Evolutionary conservation across 2,113 vertebrate species (phyloP).

Genomic region (Chiloscyllium plagiosum): DNA sequence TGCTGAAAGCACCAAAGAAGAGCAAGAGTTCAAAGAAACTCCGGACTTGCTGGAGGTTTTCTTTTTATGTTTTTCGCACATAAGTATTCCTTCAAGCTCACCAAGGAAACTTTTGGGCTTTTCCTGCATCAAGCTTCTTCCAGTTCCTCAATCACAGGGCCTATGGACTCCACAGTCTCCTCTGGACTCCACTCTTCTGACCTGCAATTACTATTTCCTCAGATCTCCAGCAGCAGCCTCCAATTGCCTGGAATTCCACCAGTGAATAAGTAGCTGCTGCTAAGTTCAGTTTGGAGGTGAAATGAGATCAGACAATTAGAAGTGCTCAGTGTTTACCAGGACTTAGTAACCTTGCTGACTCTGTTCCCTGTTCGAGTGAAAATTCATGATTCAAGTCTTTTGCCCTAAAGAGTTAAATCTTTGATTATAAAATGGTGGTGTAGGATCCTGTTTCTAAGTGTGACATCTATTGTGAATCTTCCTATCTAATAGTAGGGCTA

Average conservation of each 20-base stretch:
- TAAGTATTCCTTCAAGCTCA: neutral
- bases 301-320: neutral
- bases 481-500: neutral
- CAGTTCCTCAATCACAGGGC: neutral
- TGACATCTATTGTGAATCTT: neutral
- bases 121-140: neutral
- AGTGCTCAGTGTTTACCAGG: neutral
- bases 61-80: neutral
- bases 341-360: neutral
- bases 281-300: neutral
- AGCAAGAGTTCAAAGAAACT: neutral
- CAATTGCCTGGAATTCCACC: neutral
- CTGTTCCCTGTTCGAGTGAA: neutral
- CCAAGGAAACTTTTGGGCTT: neutral
- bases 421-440: neutral
- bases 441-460: neutral
- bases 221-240: neutral
- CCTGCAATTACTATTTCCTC: neutral
- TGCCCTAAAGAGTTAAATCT: neutral
- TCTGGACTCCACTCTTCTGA: neutral
- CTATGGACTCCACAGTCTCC: neutral
- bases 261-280: neutral
- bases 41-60: neutral
- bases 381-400: neutral
- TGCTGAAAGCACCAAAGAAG: neutral